phyloP scores from a whole-genome alignment of 2,888 invertebrate species.

The Pasiphila rectangulata region DNA sequence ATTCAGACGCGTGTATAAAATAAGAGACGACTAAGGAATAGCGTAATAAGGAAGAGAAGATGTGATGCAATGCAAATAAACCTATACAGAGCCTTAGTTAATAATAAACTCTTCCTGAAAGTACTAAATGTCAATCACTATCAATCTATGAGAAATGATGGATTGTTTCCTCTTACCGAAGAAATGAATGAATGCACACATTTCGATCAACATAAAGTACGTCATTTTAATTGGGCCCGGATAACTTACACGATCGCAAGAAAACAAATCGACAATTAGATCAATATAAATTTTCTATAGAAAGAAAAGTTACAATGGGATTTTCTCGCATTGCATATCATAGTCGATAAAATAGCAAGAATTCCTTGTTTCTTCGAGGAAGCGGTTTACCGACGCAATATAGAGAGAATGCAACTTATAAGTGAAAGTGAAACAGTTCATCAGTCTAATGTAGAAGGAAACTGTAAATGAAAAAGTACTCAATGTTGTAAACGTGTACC shows the following conservation, averaged over 20 bases:
- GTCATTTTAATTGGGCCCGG: constrained; percentile 21
- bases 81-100: no score
- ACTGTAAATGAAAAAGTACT: constrained; percentile 28
- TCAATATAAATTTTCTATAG: constrained; percentile 24
- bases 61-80: no score
- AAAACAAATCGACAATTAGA: constrained; percentile 27
- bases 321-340: constrained; percentile 30
- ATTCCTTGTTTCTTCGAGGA: constrained; percentile 32
- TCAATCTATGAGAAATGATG: constrained; percentile 1
- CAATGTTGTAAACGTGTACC: constrained; percentile 8
- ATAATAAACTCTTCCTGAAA: no score
- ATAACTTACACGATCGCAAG: constrained; percentile 18
- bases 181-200: constrained; percentile 7
- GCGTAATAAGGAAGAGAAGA: no score
- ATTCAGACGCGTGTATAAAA: no score
- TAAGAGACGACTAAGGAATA: no score
- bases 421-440: constrained; percentile 45
- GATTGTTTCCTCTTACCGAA: background rate
- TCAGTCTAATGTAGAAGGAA: constrained; percentile 28
- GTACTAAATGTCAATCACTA: background rate
- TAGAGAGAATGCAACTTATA: constrained; percentile 37
- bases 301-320: constrained; percentile 32
- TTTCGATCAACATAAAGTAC: constrained; percentile 5
- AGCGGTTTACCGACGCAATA: constrained; percentile 21
- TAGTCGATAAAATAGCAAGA: constrained; percentile 27